Percentiles rank a stretch among this genome's conserved stretches.
Evolutionary conservation across 2,113 vertebrate genomes (phyloP).

Genomic region (Tyrannus savana): DNA sequence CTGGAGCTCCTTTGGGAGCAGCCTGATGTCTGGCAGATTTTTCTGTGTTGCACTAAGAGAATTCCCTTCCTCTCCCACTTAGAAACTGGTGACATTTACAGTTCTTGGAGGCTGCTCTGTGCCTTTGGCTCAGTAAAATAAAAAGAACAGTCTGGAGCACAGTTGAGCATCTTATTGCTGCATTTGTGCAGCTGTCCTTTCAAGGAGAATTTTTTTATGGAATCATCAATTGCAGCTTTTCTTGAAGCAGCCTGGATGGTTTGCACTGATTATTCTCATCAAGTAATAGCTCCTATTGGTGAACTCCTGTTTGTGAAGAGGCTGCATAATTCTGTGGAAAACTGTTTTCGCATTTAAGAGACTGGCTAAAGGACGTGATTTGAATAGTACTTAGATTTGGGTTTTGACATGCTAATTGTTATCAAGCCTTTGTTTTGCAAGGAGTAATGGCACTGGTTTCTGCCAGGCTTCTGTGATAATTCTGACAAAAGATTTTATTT

Average conservation of each 20-base stretch:
- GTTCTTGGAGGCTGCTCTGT: neutral
- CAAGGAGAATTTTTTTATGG: slow-evolving; percentile 16
- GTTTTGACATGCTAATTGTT: slow-evolving; percentile 36
- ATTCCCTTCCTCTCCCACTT: neutral
- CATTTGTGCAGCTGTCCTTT: slow-evolving; percentile 1
- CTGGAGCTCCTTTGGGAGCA: neutral
- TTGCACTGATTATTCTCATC: neutral
- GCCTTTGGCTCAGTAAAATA: neutral
- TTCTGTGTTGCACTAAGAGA: neutral
- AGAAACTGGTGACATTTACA: neutral
- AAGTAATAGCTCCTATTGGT: neutral
- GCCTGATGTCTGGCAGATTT: neutral
- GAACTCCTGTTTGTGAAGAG: neutral
- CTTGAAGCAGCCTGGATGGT: neutral
- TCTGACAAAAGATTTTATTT: neutral
- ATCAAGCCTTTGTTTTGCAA: neutral
- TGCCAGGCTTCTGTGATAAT: neutral
- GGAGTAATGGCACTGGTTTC: neutral
- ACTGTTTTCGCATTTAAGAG: neutral
- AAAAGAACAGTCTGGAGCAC: neutral
- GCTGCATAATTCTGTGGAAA: slow-evolving; percentile 29
- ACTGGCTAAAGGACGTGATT: neutral
- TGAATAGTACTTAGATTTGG: slow-evolving; percentile 10
- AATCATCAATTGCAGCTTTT: neutral
- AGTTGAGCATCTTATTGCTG: neutral